Evolutionary conservation across 2,797 vertebrate genomes (phyloP), one percentile per base, ranked within the genome.

Genomic region (Alectoris magna): DNA sequence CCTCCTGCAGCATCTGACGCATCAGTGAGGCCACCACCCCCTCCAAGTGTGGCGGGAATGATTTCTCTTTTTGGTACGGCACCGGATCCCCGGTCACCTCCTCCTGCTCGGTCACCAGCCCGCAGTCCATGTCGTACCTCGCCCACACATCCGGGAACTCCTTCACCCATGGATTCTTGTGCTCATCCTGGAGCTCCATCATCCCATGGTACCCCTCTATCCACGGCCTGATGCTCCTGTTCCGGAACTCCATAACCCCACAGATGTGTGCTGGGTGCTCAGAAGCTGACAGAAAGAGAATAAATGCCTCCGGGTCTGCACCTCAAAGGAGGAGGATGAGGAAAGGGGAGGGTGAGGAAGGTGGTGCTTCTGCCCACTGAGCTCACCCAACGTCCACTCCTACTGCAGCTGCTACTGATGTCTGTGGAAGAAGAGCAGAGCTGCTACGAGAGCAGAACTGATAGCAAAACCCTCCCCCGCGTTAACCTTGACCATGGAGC

Each of bases 161-260:
- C 67, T 43, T 6, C 13, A 3, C 24, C 88, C 80, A 91, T 10
- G 0, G 17, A 53, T 81, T 60, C 8, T 59, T 2, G 3, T 10
- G 51, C 11, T 2, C 5, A 1, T 2, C 18, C 27, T 2, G 16
- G 16, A 4, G 10, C n/a, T 7, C 1, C 44, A 3, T 1, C 7
- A 53, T 0, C 16, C 2, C 3, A 2, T 0, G 0, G 9, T 11
- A 0, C 17, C 1, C 6, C 12, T 0, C 23, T 5, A 5, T 4
- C 24, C 49, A 26, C 14, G 13, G 49, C 49, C 24, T 26, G 49
- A 51, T 26, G 49, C 49, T 51, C 49, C 49, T 51, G 49, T 51
- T 51, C 8, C 24, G 13, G 49, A 26, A 51, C 49, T 51, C 49
- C 51, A 53, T 53, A 15, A 53, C 15, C 16, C 16, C 27, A 53